These are phyloP conservation scores for Madoqua kirkii DNA, from an alignment of 2,113 vertebrate species.

Conservation along the genomic window DNA sequence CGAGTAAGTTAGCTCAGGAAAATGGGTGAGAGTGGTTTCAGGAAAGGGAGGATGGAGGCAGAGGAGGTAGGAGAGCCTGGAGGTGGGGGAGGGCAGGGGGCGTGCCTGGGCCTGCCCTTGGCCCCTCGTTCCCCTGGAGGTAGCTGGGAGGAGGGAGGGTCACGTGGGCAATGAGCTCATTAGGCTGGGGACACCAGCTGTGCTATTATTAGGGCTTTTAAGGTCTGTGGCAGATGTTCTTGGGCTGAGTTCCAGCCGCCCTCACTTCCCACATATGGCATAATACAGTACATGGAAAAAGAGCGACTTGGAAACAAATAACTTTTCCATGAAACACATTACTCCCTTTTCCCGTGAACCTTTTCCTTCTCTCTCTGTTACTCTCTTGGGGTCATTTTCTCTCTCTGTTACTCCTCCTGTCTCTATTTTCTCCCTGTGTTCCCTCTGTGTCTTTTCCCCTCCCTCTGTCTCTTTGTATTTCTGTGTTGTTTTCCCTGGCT, in stretches of 20 bases:
- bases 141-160: background rate
- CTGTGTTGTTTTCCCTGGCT: background rate
- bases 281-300: slow-evolving; percentile 54
- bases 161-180: slow-evolving; percentile 74
- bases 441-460: background rate
- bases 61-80: background rate
- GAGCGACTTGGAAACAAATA: background rate
- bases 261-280: slow-evolving; percentile 66
- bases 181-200: slow-evolving; percentile 80
- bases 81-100: background rate
- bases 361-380: background rate
- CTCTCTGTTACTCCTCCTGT: no score
- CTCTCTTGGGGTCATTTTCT: background rate
- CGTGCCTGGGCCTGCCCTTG: background rate
- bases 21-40: background rate
- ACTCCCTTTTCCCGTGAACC: background rate
- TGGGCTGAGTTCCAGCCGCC: slow-evolving; percentile 67
- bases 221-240: slow-evolving; percentile 76
- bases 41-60: background rate
- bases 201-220: slow-evolving; percentile 81
- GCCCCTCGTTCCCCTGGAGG: background rate
- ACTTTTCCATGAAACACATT: slow-evolving; percentile 44
- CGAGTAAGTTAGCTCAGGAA: background rate
- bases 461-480: background rate
- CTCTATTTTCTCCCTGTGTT: background rate